Evolutionary conservation across 1,140 invertebrate genomes (phyloP), one percentile per base, ranked within the genome.

Genomic region (Sipha flava): DNA sequence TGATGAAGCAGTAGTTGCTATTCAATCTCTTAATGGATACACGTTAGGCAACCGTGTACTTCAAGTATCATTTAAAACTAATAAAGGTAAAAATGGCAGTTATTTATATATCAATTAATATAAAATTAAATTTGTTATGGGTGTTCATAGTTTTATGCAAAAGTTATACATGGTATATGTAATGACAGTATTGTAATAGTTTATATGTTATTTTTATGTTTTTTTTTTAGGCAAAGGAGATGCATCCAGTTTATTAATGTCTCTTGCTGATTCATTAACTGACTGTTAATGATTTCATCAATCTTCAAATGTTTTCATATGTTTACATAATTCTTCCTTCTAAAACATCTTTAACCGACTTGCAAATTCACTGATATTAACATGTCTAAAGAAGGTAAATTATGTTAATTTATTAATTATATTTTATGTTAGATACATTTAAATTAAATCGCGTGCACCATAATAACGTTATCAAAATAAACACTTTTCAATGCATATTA

Each of bases 1-100:
- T 88, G 97, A 99, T 86, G 97, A 99, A 86, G 96, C 97, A 18
- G 91, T 98, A 31, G 92, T 97, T 81, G 97, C 98, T 75, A 99
- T 99, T 84, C 95, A 97, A 87, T 96, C 95, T 81, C 90, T 99
- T 80, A 99, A 99, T 87, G 97, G 97, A 70, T 98, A 98, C 87
- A 96, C 95, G 81, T 89, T 99, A 82, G 96, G 96, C 84, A 98
- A 98, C 88, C 91, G 97, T 79, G 95, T 98, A 82, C 91, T 99
- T 83, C 97, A 99, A 90, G 97, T 99, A 85, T 98, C 95, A 86
- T 98, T 98, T 90, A 97, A 97, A 90, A 96, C 94, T 85, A 95
- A 94, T 88, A 95, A 95, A 88, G 93, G 92, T 88, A 94, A 94
- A 89, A 91, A 59, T 37, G 52, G n/a, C n/a, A n/a, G n/a, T n/a